Evolutionary conservation across 2,888 invertebrate species (phyloP).

Genomic region (Ophioninae sp.): DNA sequence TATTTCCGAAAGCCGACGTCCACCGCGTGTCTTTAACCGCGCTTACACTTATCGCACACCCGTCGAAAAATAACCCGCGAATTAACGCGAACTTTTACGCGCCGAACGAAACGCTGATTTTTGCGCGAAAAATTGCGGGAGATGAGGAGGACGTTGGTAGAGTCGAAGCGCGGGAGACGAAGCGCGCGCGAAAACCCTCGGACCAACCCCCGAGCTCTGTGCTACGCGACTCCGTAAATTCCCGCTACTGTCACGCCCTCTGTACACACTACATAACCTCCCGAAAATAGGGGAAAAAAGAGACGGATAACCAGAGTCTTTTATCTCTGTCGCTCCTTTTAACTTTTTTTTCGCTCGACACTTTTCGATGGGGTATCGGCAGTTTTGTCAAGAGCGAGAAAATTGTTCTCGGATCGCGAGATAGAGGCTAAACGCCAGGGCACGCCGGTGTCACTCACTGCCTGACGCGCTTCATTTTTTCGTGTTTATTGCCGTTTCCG

Average conservation of each 20-base stretch:
- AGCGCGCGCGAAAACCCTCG: conserved; percentile 76
- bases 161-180: conserved; percentile 77
- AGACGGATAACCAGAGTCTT: not conserved
- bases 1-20: no score
- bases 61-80: not conserved
- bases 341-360: not conserved
- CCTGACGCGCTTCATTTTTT: not conserved
- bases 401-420: not conserved
- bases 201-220: conserved; percentile 76
- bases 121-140: conserved; percentile 66
- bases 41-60: no score
- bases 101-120: conserved; percentile 47
- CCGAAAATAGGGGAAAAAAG: conserved; percentile 46
- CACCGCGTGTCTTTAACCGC: no score
- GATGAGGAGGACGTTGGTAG: conserved; percentile 36
- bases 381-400: not conserved
- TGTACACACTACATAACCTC: conserved; percentile 78
- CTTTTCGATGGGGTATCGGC: not conserved
- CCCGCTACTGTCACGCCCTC: conserved; percentile 77
- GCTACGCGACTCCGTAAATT: conserved; percentile 47
- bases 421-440: not conserved
- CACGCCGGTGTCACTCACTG: not conserved
- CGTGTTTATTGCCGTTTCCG: not conserved
- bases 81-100: not conserved
- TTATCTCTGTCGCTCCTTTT: not conserved